These are phyloP conservation scores for Cremastobaeus sp. DNA, from an alignment of 2,888 invertebrate genomes.

Conservation along the genomic window DNA sequence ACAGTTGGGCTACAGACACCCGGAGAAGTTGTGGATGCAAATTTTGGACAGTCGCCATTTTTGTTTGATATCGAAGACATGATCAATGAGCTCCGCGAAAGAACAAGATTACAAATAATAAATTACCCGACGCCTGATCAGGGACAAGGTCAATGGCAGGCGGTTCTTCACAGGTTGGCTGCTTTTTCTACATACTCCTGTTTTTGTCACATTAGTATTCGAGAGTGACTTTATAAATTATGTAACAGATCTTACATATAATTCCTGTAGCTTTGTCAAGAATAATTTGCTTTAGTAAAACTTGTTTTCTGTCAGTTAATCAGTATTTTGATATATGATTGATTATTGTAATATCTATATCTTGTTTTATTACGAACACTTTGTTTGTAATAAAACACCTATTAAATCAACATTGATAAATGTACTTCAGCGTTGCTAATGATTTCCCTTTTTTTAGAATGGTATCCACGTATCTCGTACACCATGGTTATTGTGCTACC, in stretches of 20 bases:
- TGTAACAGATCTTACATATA: neutral
- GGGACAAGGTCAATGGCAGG: slow-evolving; percentile 94
- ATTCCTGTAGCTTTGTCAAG: too few relatives aligned
- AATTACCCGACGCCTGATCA: slow-evolving; percentile 90
- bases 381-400: too few relatives aligned
- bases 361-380: too few relatives aligned
- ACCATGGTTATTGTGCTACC: slow-evolving; percentile 97
- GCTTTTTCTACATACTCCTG: neutral
- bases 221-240: too few relatives aligned
- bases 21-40: slow-evolving; percentile 98
- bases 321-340: too few relatives aligned
- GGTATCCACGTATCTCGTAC: slow-evolving; percentile 97
- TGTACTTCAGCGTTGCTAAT: too few relatives aligned
- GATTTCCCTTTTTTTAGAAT: slow-evolving; percentile 87
- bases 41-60: slow-evolving; percentile 98
- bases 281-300: too few relatives aligned
- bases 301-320: too few relatives aligned
- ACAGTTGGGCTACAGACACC: slow-evolving; percentile 99
- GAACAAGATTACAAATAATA: slow-evolving; percentile 90
- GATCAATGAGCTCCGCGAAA: slow-evolving; percentile 92
- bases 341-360: too few relatives aligned
- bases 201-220: neutral
- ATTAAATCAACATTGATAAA: too few relatives aligned
- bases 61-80: slow-evolving; percentile 98
- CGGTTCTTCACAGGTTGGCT: slow-evolving; percentile 90